phyloP scores from a whole-genome alignment of 2,888 invertebrate species.

The Acrobasis consociella region DNA sequence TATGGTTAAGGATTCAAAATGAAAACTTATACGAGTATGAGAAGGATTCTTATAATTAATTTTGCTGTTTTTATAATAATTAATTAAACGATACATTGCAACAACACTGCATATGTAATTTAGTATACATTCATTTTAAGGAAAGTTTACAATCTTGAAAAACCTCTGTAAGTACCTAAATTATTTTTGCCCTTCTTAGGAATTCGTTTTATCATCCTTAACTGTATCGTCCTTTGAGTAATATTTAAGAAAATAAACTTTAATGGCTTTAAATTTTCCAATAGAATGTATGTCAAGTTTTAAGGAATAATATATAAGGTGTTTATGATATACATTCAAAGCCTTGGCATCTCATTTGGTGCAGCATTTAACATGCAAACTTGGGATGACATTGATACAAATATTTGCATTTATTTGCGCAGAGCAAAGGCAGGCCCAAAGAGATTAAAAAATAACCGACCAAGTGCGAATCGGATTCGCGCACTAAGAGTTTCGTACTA shows the following conservation, averaged over 20 bases:
- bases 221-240: background rate
- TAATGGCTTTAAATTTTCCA: background rate
- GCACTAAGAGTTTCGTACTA: no score
- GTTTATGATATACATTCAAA: background rate
- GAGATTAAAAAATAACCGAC: background rate
- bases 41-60: no score
- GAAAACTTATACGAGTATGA: no score
- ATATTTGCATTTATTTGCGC: slow-evolving; percentile 6
- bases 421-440: background rate
- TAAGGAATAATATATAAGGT: background rate
- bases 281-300: background rate
- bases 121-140: no score
- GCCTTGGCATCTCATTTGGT: background rate
- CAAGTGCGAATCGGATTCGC: no score
- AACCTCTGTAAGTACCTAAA: no score
- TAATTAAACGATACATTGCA: no score
- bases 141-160: no score
- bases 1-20: no score
- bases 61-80: no score
- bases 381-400: slow-evolving; percentile 1
- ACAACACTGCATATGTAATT: no score
- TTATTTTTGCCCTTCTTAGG: no score
- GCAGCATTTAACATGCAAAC: background rate
- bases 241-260: background rate
- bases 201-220: background rate